Conservation (phyloP, 2,113 vertebrate species). For the Halichoeres trimaculatus region DNA sequence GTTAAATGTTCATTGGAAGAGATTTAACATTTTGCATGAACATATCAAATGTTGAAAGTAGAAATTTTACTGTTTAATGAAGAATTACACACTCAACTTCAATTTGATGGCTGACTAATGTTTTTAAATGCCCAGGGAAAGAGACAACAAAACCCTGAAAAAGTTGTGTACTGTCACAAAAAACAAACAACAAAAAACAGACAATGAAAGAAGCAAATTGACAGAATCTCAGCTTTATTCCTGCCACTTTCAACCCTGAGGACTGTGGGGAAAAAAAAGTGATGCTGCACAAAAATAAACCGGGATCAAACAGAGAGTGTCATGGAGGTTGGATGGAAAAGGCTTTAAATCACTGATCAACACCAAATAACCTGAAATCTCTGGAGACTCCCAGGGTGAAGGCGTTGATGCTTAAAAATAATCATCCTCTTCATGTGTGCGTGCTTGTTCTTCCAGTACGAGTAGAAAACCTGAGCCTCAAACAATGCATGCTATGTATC, state of each 20-base stretch:
- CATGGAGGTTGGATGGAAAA: constrained; percentile 1
- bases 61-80: too few species aligned
- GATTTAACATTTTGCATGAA: too few species aligned
- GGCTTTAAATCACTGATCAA: constrained; percentile 26
- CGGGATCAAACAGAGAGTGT: constrained; percentile 14
- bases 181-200: not conserved
- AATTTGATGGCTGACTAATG: not conserved
- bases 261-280: not conserved
- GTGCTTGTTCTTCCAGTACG: not conserved
- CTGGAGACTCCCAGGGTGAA: constrained; percentile 4
- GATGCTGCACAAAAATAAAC: constrained; percentile 3
- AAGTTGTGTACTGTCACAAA: too few species aligned
- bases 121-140: too few species aligned
- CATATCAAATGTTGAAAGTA: not conserved
- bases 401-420: constrained; percentile 1
- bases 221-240: not conserved
- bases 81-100: too few species aligned
- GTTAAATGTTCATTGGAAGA: too few species aligned
- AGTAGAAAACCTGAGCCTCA: not conserved
- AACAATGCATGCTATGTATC: too few species aligned
- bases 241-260: not conserved
- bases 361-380: constrained; percentile 5
- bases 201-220: not conserved
- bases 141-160: too few species aligned
- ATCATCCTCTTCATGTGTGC: not conserved